Evolutionary conservation across 2,888 invertebrate genomes (phyloP).

Genomic region (Dryocosmus kuriphilus): DNA sequence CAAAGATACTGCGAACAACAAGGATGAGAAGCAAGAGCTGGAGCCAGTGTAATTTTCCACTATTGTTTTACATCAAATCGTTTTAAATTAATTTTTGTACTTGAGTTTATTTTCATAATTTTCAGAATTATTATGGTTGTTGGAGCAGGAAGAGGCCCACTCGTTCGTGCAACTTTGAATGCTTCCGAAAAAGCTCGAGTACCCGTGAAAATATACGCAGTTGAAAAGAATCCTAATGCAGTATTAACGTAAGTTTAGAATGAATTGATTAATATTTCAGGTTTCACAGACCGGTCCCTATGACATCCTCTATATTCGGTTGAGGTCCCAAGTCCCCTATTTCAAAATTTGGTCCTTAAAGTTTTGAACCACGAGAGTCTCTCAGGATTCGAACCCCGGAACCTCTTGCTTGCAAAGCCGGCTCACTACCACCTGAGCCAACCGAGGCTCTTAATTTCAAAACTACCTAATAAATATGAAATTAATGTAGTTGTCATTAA

Average conservation of each 20-base stretch:
- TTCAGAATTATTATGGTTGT: slow-evolving; percentile 88
- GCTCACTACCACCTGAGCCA: too few species aligned
- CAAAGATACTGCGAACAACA: slow-evolving; percentile 71
- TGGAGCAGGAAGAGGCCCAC: slow-evolving; percentile 96
- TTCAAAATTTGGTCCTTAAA: too few species aligned
- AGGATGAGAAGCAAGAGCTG: slow-evolving; percentile 63
- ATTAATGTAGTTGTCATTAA: too few species aligned
- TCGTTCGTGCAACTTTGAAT: slow-evolving; percentile 92
- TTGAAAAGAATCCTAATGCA: slow-evolving; percentile 99
- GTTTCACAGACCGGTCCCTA: too few species aligned
- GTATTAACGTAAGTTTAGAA: slow-evolving; percentile 83
- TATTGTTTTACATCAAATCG: background rate
- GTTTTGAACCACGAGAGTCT: too few species aligned
- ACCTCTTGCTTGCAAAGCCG: too few species aligned
- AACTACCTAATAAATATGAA: too few species aligned
- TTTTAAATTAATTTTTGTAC: slow-evolving; percentile 8
- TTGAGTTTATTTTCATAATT: slow-evolving; percentile 24
- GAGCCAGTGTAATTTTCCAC: slow-evolving; percentile 19
- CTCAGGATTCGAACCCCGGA: too few species aligned
- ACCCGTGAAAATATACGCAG: slow-evolving; percentile 91
- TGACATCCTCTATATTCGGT: too few species aligned
- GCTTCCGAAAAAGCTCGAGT: slow-evolving; percentile 86
- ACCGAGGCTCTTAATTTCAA: too few species aligned
- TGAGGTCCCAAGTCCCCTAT: too few species aligned
- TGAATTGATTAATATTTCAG: background rate